Evolutionary conservation across 2,888 invertebrate genomes (phyloP), one percentile per base, ranked within the genome.

Genomic region (Blastobasis adustella): DNA sequence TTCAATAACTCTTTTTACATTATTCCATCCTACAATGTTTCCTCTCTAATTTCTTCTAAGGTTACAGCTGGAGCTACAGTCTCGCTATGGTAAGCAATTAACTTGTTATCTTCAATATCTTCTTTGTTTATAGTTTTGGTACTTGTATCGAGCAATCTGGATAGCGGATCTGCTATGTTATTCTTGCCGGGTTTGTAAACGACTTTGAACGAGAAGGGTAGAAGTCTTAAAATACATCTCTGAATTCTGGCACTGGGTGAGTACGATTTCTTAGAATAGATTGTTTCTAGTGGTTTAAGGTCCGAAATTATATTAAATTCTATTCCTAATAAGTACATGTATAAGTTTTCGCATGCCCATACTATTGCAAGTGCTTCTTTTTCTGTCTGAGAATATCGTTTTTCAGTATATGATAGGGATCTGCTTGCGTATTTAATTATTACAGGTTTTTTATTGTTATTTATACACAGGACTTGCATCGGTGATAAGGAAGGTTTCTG

Each of bases 371-470:
- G 41, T 5, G 45, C 46, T 40, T 50, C 56, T 37, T 50, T 54
- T 46, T 56, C 54, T n/a, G 49, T 54, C 49, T 54, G 55, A n/a
- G 51, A 55, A 10, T 55, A 55, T 37, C 49, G 41, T 46, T 49
- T 38, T 42, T 55, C 52, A 5, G 49, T 47, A 1, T 23, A 10
- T 8, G 55, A 40, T 7, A 53, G 41, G 0, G 53, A 48, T 46
- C 41, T 50, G 23, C 53, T 53, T 8, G 9, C 6, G 38, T 50
- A 50, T 23, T 47, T 48, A 4, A 50, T 53, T 2, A 41, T 8
- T 1, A 49, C 37, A n/a, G 53, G 49, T 39, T 53, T 47, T 0
- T 37, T 49, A 1, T 38, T 10, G 3, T 10, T 39, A 8, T 49
- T 10, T 10, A 47, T 37, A 8, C 0, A 9, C 50, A 10, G 54